These are phyloP conservation scores for Nymphalis urticae DNA, from an alignment of 2,888 invertebrate genomes.

Conservation along the genomic window DNA sequence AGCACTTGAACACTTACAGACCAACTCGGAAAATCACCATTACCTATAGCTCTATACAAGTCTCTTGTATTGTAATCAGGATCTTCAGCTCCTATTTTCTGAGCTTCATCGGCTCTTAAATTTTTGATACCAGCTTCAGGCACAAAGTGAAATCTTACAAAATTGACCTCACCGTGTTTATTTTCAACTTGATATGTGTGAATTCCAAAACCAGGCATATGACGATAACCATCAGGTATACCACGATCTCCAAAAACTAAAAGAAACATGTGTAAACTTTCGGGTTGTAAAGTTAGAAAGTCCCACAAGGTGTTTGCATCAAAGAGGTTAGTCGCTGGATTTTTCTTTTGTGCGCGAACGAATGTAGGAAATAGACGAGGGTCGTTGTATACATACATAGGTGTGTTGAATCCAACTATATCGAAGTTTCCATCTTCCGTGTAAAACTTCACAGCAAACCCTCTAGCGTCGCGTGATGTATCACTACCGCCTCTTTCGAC, in stretches of 20 bases:
- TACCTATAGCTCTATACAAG: conserved; percentile 91
- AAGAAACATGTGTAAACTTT: conserved; percentile 90
- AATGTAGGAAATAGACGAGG: conserved; percentile 93
- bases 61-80: conserved; percentile 93
- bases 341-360: conserved; percentile 95
- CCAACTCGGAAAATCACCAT: conserved; percentile 87
- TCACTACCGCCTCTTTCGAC: conserved; percentile 93
- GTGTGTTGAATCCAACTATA: conserved; percentile 93
- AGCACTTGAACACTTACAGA: conserved; percentile 90
- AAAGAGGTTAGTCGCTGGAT: conserved; percentile 92
- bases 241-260: conserved; percentile 93
- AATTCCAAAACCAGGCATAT: conserved; percentile 96
- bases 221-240: conserved; percentile 92
- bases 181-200: conserved; percentile 95
- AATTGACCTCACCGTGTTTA: conserved; percentile 84
- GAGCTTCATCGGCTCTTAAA: conserved; percentile 84
- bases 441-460: conserved; percentile 95
- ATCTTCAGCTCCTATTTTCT: conserved; percentile 84
- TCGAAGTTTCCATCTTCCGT: conserved; percentile 95
- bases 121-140: conserved; percentile 93
- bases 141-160: conserved; percentile 93
- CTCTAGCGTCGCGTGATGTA: conserved; percentile 91
- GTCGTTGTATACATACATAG: conserved; percentile 93
- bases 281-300: conserved; percentile 91
- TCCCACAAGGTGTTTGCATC: conserved; percentile 96